These are phyloP conservation scores for Eciton burchellii DNA, from an alignment of 1,140 invertebrate genomes.

Conservation along the genomic window DNA sequence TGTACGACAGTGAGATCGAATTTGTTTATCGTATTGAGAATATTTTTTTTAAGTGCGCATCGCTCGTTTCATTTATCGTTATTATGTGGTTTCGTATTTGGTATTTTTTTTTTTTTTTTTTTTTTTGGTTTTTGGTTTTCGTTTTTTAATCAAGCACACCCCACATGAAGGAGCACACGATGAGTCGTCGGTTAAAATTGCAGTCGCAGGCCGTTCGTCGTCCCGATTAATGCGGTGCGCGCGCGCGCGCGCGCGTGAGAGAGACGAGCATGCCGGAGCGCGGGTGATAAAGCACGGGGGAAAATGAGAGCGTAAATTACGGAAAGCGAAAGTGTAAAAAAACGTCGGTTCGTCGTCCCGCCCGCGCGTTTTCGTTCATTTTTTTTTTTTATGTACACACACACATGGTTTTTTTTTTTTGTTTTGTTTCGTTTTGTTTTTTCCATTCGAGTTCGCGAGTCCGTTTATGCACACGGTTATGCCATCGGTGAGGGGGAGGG, in stretches of 20 bases:
- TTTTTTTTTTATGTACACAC: too few species aligned
- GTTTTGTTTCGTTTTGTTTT: conserved; percentile 28
- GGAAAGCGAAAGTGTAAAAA: conserved; percentile 52
- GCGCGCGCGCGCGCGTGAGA: conserved; percentile 1
- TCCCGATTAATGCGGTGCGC: conserved; percentile 51
- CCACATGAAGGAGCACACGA: conserved; percentile 28
- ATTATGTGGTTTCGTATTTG: conserved; percentile 29
- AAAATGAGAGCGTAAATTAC: conserved; percentile 59
- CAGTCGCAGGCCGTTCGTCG: conserved; percentile 73
- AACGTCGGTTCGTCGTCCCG: conserved; percentile 43
- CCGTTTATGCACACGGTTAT: conserved; percentile 57
- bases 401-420: conserved; percentile 53
- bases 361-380: conserved; percentile 16
- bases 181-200: conserved; percentile 61
- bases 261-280: conserved; percentile 22
- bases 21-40: conserved; percentile 57
- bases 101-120: too few species aligned
- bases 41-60: conserved; percentile 63
- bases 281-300: conserved; percentile 22
- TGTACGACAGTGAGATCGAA: conserved; percentile 78
- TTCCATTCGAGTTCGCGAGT: conserved; percentile 62
- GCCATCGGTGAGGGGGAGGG: too few species aligned
- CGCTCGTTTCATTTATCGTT: conserved; percentile 64
- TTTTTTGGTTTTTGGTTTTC: conserved; percentile 56
- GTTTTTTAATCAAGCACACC: conserved; percentile 51